These are phyloP conservation scores for Watsonalla cultraria DNA, from an alignment of 2,888 invertebrate species.

Conservation along the genomic window DNA sequence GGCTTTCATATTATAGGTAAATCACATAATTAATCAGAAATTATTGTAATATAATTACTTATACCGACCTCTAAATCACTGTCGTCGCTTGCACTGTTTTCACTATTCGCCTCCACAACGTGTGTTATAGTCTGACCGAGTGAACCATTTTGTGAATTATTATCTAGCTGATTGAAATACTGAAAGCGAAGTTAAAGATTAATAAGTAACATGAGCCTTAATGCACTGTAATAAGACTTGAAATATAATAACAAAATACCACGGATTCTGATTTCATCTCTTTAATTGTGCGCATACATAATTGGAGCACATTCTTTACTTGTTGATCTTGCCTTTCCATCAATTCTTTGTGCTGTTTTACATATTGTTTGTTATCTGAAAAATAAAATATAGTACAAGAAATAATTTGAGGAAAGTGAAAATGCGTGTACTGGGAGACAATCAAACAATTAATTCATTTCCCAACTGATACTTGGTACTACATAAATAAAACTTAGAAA, in stretches of 20 bases:
- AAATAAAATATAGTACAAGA: constrained; percentile 5
- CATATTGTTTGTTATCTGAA: constrained; percentile 42
- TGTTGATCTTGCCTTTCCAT: constrained; percentile 45
- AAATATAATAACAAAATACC: constrained; percentile 20
- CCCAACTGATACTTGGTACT: no score
- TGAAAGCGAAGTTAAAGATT: constrained; percentile 6
- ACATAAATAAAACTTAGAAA: no score
- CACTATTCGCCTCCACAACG: constrained; percentile 18
- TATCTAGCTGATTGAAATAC: constrained; percentile 11
- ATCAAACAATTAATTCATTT: no score
- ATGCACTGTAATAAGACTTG: no score
- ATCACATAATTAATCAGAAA: neutral
- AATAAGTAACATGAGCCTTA: neutral
- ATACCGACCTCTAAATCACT: constrained; percentile 29
- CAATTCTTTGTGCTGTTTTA: constrained; percentile 41
- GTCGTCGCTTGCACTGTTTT: constrained; percentile 31
- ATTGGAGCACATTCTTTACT: constrained; percentile 43
- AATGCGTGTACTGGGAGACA: no score
- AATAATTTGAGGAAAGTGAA: constrained; percentile 1
- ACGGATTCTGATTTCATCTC: constrained; percentile 41
- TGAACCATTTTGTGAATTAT: constrained; percentile 6
- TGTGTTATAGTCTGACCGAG: constrained; percentile 14
- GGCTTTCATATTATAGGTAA: neutral
- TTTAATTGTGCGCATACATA: constrained; percentile 50
- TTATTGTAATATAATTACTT: constrained; percentile 3